These are phyloP conservation scores for Cryptomyrus ogoouensis DNA, from an alignment of 2,113 vertebrate species.

Conservation along the genomic window DNA sequence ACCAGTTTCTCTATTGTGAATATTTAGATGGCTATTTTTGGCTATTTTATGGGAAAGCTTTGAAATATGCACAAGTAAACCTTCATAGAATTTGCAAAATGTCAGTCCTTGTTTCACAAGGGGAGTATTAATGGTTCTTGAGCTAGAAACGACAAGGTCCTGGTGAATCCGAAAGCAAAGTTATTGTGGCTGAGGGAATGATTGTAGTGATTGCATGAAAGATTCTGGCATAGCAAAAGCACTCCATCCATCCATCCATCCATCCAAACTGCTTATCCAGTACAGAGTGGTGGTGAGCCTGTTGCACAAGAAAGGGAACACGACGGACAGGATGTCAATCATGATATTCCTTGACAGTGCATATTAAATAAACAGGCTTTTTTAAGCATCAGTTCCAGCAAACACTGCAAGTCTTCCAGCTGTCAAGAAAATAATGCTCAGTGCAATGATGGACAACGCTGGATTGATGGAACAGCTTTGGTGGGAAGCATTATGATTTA, in stretches of 20 bases:
- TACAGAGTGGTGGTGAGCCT: neutral
- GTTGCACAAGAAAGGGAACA: neutral
- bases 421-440: neutral
- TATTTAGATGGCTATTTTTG: slow-evolving; percentile 1
- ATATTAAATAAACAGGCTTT: neutral
- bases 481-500: neutral
- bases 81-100: neutral
- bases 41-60: neutral
- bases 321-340: neutral
- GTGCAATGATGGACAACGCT: neutral
- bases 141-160: neutral
- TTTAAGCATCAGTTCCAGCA: neutral
- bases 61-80: neutral
- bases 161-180: neutral
- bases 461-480: neutral
- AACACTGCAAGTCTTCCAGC: neutral
- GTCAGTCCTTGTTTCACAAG: neutral
- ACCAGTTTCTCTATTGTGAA: neutral
- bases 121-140: neutral
- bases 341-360: neutral
- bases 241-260: neutral
- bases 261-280: neutral
- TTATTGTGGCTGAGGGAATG: neutral
- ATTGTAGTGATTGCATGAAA: neutral
- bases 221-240: neutral